These are phyloP conservation scores for Ficedula albicollis DNA, from an alignment of 2,797 vertebrate genomes.

Conservation along the genomic window DNA sequence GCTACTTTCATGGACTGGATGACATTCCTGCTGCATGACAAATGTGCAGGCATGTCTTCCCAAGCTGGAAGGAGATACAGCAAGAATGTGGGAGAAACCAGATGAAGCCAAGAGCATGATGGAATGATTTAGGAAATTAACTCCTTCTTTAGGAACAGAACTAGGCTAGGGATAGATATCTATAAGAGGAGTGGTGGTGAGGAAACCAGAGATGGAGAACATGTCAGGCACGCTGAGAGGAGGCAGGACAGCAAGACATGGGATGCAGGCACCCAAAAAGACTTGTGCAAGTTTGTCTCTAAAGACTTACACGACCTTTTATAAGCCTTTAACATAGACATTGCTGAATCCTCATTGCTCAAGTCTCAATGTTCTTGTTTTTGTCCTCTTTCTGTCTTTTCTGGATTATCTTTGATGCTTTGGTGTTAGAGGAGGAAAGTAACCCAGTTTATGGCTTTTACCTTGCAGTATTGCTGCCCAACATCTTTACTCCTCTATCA, in stretches of 20 bases:
- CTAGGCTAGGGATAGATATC: background rate
- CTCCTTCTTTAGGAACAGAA: background rate
- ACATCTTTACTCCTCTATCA: background rate
- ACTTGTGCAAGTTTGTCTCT: background rate
- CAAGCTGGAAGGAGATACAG: background rate
- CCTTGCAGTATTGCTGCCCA: background rate
- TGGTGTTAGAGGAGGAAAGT: background rate
- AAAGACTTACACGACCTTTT: background rate
- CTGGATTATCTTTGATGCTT: background rate
- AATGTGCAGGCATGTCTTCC: background rate
- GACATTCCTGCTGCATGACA: slow-evolving; percentile 29
- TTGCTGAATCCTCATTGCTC: background rate
- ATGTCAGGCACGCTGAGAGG: background rate
- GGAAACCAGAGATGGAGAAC: background rate
- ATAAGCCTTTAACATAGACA: background rate
- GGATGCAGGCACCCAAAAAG: background rate
- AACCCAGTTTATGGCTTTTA: background rate
- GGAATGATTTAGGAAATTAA: background rate
- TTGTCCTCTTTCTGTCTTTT: background rate
- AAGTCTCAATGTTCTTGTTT: background rate
- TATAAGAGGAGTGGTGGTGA: background rate
- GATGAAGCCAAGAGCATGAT: background rate
- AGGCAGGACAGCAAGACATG: background rate
- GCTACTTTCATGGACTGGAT: background rate
- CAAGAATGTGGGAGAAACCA: background rate